phyloP scores from a whole-genome alignment of 2,888 invertebrate genomes.

The Dolomedes plantarius region DNA sequence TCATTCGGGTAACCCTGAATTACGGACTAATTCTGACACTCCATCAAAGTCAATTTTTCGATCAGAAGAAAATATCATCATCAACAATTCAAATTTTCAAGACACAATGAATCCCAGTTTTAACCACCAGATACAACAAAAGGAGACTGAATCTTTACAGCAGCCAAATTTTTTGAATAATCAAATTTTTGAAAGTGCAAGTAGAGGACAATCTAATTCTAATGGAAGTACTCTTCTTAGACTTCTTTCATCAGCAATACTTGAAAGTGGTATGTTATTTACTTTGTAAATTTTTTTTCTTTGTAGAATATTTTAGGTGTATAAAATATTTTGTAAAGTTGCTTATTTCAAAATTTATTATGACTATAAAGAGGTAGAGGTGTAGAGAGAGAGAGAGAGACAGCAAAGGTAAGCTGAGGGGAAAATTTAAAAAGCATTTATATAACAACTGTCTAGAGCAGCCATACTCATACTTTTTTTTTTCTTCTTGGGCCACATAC shows the following conservation, averaged over 20 bases:
- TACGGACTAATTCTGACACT: background rate
- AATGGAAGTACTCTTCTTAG: background rate
- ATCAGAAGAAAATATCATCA: background rate
- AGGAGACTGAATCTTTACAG: background rate
- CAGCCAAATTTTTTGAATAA: constrained; percentile 4
- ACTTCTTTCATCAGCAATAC: background rate
- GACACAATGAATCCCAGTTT: background rate
- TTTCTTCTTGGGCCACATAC: too few relatives aligned
- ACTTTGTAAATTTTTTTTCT: too few relatives aligned
- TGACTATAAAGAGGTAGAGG: too few relatives aligned
- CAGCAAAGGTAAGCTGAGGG: too few relatives aligned
- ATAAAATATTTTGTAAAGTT: too few relatives aligned
- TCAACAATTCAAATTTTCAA: background rate
- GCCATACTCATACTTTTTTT: too few relatives aligned
- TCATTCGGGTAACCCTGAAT: background rate
- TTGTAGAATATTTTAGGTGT: too few relatives aligned
- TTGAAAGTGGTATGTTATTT: too few relatives aligned
- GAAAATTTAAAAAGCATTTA: too few relatives aligned
- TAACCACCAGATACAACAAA: background rate
- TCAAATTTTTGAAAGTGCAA: background rate
- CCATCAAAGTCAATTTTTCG: background rate
- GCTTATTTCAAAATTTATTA: too few relatives aligned
- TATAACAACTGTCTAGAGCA: too few relatives aligned
- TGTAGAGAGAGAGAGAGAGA: too few relatives aligned
- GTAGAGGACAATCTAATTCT: background rate